Conservation (phyloP, 2,888 invertebrate genomes). For the Coelopa pilipes region DNA sequence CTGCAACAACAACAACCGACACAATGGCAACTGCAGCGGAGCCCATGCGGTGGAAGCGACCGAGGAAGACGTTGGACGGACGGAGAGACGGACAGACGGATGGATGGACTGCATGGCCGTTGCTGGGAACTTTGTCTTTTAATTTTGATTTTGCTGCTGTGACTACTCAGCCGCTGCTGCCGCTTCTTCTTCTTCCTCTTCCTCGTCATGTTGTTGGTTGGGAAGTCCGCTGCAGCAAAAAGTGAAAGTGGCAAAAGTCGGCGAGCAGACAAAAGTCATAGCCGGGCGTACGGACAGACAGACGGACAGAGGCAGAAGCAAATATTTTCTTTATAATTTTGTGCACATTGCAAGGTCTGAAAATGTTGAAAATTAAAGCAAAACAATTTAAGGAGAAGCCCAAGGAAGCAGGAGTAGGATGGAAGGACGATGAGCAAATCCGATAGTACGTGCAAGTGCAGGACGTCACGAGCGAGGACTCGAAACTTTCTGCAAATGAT, state of each 20-base stretch:
- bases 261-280: conserved; percentile 14
- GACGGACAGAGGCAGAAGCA: neutral
- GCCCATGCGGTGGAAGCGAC: neutral
- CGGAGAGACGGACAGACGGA: neutral
- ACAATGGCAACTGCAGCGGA: neutral
- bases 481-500: no score
- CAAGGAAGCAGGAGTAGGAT: neutral
- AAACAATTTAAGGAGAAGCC: neutral
- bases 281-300: neutral
- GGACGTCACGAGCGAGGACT: no score
- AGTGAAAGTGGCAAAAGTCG: conserved; percentile 55
- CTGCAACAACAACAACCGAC: neutral
- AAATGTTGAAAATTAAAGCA: neutral
- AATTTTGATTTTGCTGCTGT: no score
- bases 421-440: no score
- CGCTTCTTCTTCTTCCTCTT: neutral
- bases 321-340: no score
- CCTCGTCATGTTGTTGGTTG: neutral
- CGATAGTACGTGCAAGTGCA: no score
- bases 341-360: conserved; percentile 2
- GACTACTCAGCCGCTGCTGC: no score
- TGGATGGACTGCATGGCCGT: no score
- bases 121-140: no score
- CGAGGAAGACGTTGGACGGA: neutral
- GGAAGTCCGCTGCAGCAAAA: conserved; percentile 38